Conservation (phyloP, 2,797 vertebrate species). For the Morelia viridis region DNA sequence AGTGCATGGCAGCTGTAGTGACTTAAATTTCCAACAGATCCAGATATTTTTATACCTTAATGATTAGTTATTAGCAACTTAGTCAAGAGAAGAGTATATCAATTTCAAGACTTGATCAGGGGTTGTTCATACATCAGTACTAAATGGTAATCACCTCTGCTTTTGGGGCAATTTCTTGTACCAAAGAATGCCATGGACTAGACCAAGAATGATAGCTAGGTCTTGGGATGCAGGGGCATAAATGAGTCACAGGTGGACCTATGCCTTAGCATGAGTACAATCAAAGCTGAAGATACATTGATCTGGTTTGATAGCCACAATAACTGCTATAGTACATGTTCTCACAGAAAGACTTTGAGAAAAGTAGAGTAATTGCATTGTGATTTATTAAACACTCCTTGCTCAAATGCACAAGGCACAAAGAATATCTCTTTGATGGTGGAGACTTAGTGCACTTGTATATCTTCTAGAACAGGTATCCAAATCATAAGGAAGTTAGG, state of each 20-base stretch:
- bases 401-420: not conserved
- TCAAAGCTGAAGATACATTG: too few species aligned
- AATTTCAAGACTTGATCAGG: too few species aligned
- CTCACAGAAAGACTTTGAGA: not conserved
- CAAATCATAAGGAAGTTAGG: not conserved
- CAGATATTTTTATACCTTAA: too few species aligned
- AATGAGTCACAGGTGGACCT: not conserved
- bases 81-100: too few species aligned
- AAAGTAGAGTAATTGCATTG: not conserved
- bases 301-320: not conserved
- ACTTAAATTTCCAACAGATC: too few species aligned
- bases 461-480: not conserved
- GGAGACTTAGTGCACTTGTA: not conserved
- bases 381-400: not conserved
- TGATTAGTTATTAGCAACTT: too few species aligned
- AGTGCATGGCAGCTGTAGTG: too few species aligned
- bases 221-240: not conserved
- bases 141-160: not conserved
- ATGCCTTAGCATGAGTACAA: not conserved
- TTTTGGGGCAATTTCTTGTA: not conserved
- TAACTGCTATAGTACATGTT: not conserved
- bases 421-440: not conserved
- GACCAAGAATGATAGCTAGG: not conserved
- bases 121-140: too few species aligned
- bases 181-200: not conserved